phyloP scores from a whole-genome alignment of 2,797 vertebrate genomes.

The Mormyrops attenuatus region DNA sequence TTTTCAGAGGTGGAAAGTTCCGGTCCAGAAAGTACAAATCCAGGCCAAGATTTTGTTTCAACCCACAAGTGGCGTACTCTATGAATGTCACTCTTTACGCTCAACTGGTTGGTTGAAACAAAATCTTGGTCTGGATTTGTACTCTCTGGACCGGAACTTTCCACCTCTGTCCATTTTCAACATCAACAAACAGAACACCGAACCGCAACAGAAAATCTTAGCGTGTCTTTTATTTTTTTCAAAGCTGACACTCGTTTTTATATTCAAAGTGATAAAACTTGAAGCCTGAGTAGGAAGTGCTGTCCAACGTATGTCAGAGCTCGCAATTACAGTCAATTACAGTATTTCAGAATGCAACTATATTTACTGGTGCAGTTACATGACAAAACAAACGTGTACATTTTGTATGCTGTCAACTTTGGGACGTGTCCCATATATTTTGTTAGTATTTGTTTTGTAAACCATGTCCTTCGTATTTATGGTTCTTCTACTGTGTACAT shows the following conservation, averaged over 20 bases:
- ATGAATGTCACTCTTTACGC: not conserved
- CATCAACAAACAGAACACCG: not conserved
- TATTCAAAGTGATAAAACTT: slow-evolving; percentile 11
- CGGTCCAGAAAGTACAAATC: not conserved
- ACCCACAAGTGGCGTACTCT: not conserved
- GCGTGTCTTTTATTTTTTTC: not conserved
- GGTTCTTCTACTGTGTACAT: slow-evolving; percentile 4
- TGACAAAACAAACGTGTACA: slow-evolving; percentile 38
- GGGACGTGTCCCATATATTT: slow-evolving; percentile 66
- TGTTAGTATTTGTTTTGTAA: slow-evolving; percentile 64
- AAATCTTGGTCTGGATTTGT: not conserved
- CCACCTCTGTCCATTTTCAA: not conserved
- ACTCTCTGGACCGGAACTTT: not conserved
- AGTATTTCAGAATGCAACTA: not conserved
- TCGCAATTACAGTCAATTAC: not conserved
- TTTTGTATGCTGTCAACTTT: slow-evolving; percentile 64
- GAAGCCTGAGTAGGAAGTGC: not conserved
- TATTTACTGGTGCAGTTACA: slow-evolving; percentile 31
- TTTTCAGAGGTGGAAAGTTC: not conserved
- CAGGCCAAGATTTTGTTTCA: not conserved
- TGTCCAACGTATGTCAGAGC: not conserved
- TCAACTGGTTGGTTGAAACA: not conserved
- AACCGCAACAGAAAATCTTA: not conserved
- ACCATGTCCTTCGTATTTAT: slow-evolving; percentile 35
- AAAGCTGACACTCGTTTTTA: not conserved